Evolutionary conservation across 2,797 vertebrate species (phyloP), one percentile per base, ranked within the genome.

Genomic region (Loris lydekkerianus): DNA sequence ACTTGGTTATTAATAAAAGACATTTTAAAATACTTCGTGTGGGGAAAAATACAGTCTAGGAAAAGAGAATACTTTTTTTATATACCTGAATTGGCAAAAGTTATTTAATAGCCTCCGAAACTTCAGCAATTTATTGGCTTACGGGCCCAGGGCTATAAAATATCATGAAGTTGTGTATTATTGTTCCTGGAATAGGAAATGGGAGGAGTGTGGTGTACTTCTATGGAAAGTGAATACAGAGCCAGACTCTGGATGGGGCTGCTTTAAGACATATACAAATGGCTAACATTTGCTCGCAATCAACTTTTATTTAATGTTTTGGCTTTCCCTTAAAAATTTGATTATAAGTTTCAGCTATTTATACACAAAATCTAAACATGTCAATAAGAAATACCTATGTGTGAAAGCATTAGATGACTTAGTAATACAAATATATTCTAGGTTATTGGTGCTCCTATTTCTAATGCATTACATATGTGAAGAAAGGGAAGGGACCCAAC

Each of bases 261-360:
- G 43, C 94, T 96, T 96, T 89, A 76, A 95, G 70, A 89, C 69
- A 37, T 95, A 96, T 25, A 85, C 37, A 89, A 37, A 94, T 91
- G 61, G 77, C 61, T 94, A 97, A 92, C 58, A 63, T 70, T 96
- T 93, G 13, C 40, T 94, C 97, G 56, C 49, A 88, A 91, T 92
- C 58, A 25, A n/a, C 95, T 97, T 97, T 96, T 95, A 98, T 97
- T 94, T 73, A 97, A 95, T 96, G 77, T 98, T 98, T 98, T 98
- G 95, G 98, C 93, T 98, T 98, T 37, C 25, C 0, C 31, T 69
- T 90, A 96, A 97, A 95, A 15, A 96, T 94, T 82, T 97, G 65
- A 96, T 95, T 97, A 92, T 97, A 96, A 96, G 95, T 88, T 98
- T 96, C 58, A 83, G 40, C n/a, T 97, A 94, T 96, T 96, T 98